Evolutionary conservation across 1,140 invertebrate species (phyloP), one percentile per base, ranked within the genome.

Genomic region (Trichonephila clavata): DNA sequence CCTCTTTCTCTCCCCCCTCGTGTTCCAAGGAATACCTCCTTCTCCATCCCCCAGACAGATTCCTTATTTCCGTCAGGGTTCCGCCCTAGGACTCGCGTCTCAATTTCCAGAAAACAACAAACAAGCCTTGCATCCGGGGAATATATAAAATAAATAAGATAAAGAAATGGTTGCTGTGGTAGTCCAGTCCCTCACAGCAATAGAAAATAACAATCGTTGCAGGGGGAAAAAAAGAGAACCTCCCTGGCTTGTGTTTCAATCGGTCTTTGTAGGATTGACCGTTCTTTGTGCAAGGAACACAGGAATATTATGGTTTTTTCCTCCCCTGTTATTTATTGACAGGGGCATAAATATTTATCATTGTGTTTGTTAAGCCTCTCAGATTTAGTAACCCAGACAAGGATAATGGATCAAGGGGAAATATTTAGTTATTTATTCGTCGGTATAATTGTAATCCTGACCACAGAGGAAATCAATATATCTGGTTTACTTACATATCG

Each of bases 141-240:
- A 77, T 77, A 77, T 77, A 77, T 39, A 77, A 77, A 77, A 77
- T 77, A 77, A 77, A 32, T 39, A 77, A 77, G 27, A 77, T 77
- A 77, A 77, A 77, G 71, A 77, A 77, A 32, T 77, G 71, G 27
- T 77, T 32, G 14, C 27, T 39, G 71, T 16, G 32, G 71, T 77
- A 18, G 27, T 32, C 71, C 71, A 16, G 71, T 77, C 27, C 27
- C 71, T 32, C 27, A n/a, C n/a, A 77, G 27, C 24, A 77, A 77
- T 32, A 77, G 71, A 18, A 77, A 77, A 77, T 77, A 77, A 77
- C 71, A 77, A 32, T 27, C 71, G 7, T 32, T 32, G 14, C 13
- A 2, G 32, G 27, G 20, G 20, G 20, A 77, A 77, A 32, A 27
- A 32, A 50, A 50, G 2, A 43, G 50, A 50, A 50, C 50, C 0